These are phyloP conservation scores for Pegea sp. DNA, from an alignment of 23 tunicate species.

Conservation along the genomic window DNA sequence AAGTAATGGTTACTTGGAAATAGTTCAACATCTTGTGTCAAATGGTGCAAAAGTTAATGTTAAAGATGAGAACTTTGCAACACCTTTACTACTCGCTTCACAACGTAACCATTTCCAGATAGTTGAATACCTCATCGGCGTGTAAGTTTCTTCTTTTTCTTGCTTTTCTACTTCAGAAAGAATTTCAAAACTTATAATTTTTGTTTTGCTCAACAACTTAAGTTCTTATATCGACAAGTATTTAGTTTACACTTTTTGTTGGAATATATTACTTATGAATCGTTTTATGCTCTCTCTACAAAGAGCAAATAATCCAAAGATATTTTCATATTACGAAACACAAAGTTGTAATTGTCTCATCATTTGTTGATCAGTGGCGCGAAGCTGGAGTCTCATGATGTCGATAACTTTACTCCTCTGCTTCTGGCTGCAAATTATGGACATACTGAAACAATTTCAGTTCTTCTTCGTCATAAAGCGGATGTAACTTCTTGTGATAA, in stretches of 20 bases:
- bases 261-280: no score
- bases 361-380: conserved; percentile 23
- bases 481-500: conserved; percentile 66
- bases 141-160: conserved; percentile 11
- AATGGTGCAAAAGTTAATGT: conserved; percentile 52
- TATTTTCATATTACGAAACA: no score
- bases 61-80: conserved; percentile 24
- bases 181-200: neutral
- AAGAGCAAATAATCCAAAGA: no score
- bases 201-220: neutral
- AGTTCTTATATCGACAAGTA: neutral
- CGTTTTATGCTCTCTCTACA: no score
- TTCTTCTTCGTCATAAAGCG: conserved; percentile 51
- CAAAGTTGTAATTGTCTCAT: no score
- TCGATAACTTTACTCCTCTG: conserved; percentile 63
- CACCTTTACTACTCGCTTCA: conserved; percentile 70
- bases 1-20: conserved; percentile 48
- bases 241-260: neutral
- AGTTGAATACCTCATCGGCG: conserved; percentile 17
- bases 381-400: conserved; percentile 44
- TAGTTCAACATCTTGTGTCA: conserved; percentile 22
- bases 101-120: conserved; percentile 42
- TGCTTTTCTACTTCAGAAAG: neutral
- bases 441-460: conserved; percentile 36
- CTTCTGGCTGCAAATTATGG: conserved; percentile 82